Percentiles rank a stretch among this genome's conserved stretches.
phyloP scores from a whole-genome alignment of 2,888 invertebrate genomes.

The Cenopis cana region DNA sequence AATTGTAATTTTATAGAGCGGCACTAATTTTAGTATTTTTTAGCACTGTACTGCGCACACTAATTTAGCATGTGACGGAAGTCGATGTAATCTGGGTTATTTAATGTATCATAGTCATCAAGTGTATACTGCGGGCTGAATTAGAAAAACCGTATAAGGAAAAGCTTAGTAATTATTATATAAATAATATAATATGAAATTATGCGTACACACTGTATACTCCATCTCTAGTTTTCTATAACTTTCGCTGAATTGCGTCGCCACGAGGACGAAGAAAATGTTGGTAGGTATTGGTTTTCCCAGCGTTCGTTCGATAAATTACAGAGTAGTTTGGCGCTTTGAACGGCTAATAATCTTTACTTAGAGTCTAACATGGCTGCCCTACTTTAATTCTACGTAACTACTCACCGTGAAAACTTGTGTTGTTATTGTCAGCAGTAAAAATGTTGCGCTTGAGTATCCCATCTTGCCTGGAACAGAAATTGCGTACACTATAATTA shows the following conservation, averaged over 20 bases:
- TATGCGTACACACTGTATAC: not conserved
- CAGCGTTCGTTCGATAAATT: not conserved
- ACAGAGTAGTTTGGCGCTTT: not conserved
- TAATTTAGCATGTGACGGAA: too few relatives aligned
- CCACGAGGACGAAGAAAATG: not conserved
- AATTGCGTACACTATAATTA: slow-evolving; percentile 18
- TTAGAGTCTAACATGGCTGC: slow-evolving; percentile 4
- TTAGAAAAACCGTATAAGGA: too few relatives aligned
- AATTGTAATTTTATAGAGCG: too few relatives aligned
- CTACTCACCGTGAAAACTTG: slow-evolving; percentile 51
- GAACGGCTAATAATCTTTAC: slow-evolving; percentile 2
- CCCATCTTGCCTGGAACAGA: slow-evolving; percentile 52
- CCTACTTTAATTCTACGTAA: not conserved
- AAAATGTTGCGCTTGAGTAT: slow-evolving; percentile 42
- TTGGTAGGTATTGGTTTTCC: not conserved
- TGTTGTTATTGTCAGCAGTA: slow-evolving; percentile 47
- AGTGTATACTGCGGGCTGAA: too few relatives aligned
- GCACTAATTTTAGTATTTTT: too few relatives aligned
- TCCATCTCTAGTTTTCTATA: not conserved
- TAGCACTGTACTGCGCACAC: too few relatives aligned
- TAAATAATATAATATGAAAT: too few relatives aligned
- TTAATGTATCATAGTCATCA: too few relatives aligned
- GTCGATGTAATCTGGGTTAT: too few relatives aligned
- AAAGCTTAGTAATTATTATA: too few relatives aligned
- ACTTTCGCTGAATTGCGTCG: not conserved